Conservation (phyloP, 2,113 vertebrate genomes). For the Phyllostomus discolor region DNA sequence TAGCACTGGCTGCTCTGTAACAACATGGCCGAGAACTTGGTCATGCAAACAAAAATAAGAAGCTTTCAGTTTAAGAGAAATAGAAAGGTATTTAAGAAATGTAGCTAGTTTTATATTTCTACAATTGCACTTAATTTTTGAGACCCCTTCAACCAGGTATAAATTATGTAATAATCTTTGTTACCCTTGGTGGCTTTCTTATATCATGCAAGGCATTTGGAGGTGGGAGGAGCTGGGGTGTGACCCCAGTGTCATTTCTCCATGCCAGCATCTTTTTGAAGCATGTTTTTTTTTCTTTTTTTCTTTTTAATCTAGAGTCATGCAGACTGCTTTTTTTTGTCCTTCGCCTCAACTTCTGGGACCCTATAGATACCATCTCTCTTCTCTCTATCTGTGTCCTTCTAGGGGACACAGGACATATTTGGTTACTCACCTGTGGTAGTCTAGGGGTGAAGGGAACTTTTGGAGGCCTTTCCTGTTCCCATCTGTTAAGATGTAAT, state of each 20-base stretch:
- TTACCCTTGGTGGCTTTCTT: background rate
- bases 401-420: background rate
- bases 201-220: background rate
- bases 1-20: too few relatives aligned
- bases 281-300: background rate
- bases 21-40: background rate
- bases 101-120: background rate
- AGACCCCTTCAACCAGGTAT: background rate
- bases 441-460: background rate
- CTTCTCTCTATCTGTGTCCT: background rate
- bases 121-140: background rate
- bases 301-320: background rate
- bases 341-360: background rate
- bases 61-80: background rate
- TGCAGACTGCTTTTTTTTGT: background rate
- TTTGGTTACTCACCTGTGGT: background rate
- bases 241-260: background rate
- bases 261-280: background rate
- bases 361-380: accelerated
- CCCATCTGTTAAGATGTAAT: background rate
- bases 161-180: background rate
- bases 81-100: background rate
- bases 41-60: background rate
- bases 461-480: background rate
- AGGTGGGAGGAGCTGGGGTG: background rate